Evolutionary conservation across 2,113 vertebrate species (phyloP).

Genomic region (Centropristis striata): DNA sequence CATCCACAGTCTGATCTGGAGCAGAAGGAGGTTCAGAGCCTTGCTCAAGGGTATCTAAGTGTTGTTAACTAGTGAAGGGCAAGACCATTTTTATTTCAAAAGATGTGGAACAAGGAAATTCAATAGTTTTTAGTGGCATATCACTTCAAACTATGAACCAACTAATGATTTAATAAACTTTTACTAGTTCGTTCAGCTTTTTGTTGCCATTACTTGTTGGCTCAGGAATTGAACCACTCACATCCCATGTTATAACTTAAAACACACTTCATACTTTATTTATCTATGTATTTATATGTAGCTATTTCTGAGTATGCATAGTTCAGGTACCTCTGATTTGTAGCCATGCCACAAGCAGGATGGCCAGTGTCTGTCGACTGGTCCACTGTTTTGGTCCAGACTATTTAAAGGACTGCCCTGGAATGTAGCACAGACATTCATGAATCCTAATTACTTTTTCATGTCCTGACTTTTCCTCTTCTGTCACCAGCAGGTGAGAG

Average conservation of each 20-base stretch:
- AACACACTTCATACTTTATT: neutral
- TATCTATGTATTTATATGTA: no score
- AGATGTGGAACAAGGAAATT: no score
- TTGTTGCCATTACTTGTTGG: no score
- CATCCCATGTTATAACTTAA: neutral
- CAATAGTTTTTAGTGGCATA: no score
- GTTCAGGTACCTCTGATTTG: neutral
- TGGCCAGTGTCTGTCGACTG: neutral
- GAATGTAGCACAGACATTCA: conserved; percentile 10
- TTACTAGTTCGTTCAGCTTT: no score
- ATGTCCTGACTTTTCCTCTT: neutral
- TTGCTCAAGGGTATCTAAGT: conserved; percentile 48
- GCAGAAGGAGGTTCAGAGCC: conserved; percentile 19
- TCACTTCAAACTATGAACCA: no score
- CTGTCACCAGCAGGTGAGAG: neutral
- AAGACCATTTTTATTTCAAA: no score
- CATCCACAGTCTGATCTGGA: conserved; percentile 15
- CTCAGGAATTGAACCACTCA: neutral
- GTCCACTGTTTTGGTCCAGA: neutral
- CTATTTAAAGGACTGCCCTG: conserved; percentile 15
- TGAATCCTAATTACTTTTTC: conserved; percentile 16
- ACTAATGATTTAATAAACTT: no score
- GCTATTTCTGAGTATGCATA: neutral
- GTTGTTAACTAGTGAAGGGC: neutral
- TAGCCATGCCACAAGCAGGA: neutral